Conservation (phyloP, 2,888 invertebrate species). For the Lepidocyrtoides sp. region DNA sequence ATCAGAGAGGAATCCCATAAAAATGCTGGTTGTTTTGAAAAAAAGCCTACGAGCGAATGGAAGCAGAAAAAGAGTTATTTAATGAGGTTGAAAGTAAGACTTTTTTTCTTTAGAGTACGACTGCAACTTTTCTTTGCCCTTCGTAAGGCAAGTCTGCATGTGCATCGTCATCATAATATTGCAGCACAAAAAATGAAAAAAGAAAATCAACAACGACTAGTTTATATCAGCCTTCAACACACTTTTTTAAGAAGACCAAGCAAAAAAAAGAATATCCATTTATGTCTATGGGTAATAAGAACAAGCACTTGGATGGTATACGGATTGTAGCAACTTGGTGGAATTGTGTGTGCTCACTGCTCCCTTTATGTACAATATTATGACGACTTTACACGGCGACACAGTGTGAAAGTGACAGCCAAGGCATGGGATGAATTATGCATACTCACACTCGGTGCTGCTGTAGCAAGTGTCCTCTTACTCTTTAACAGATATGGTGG, state of each 20-base stretch:
- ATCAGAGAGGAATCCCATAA: neutral
- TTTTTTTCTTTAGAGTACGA: neutral
- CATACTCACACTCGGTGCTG: conserved; percentile 17
- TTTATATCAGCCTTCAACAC: neutral
- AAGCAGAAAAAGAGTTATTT: conserved; percentile 57
- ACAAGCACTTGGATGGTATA: no score
- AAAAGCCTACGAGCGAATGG: neutral
- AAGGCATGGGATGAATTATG: conserved; percentile 68
- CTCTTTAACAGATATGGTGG: neutral
- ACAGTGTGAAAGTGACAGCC: conserved; percentile 67
- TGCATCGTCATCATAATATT: neutral
- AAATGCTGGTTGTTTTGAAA: neutral
- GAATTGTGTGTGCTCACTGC: neutral
- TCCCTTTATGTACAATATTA: neutral
- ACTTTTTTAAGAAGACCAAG: neutral
- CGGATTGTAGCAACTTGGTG: neutral
- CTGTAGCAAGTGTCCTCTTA: conserved; percentile 2
- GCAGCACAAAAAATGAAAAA: neutral
- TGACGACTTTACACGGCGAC: conserved; percentile 67
- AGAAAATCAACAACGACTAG: neutral
- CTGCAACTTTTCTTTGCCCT: neutral
- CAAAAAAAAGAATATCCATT: neutral
- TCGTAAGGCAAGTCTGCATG: neutral
- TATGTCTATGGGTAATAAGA: no score
- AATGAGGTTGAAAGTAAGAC: conserved; percentile 58